Base-by-base conservation (phyloP, 2,113 vertebrate species). In the Petaurus breviceps region DNA sequence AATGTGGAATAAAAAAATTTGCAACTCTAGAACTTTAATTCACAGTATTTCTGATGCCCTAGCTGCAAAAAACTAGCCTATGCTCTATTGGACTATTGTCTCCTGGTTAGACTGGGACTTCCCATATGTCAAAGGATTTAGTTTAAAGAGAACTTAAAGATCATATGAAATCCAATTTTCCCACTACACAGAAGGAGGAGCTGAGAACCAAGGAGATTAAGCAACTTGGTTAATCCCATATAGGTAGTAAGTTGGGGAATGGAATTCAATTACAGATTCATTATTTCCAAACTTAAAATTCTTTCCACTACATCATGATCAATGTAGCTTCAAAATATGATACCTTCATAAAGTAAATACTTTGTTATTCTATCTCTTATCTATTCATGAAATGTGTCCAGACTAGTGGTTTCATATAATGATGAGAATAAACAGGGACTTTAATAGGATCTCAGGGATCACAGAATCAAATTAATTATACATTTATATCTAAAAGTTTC, bases 11-110 rank as follows among this genome's bases (percentile, higher is more conserved):
- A 8, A 47, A 55, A 46, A 3, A 94, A 7, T 93, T 96, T 93
- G 8, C 91, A 96, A 68, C 3, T 68, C 12, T 51, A 19, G 77
- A 90, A 91, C 24, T 53, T 94, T 50, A 14, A 43, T 53, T 95
- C 90, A 61, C 6, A 52, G 23, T 3, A 24, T 68, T 53, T 9
- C 43, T 92, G 11, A 55, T 77, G 3, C 16, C 0, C 47, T 8
- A 94, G 49, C 25, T 93, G 97, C 55, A 55, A 92, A 93, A 91
- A 93, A n/a, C 1, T 14, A 93, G 54, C 3, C 19, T 61, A 49
- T 11, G n/a, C 28, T 0, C 84, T 19, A 89, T 47, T 89, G 49
- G 90, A 61, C 93, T 97, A 89, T 94, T 92, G 50, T 37, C 24
- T 55, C 43, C 9, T 90, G 1, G 2, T 19, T 95, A 22, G 0